Base-by-base conservation (phyloP, 1,140 invertebrate species). In the Colletes gigas region DNA sequence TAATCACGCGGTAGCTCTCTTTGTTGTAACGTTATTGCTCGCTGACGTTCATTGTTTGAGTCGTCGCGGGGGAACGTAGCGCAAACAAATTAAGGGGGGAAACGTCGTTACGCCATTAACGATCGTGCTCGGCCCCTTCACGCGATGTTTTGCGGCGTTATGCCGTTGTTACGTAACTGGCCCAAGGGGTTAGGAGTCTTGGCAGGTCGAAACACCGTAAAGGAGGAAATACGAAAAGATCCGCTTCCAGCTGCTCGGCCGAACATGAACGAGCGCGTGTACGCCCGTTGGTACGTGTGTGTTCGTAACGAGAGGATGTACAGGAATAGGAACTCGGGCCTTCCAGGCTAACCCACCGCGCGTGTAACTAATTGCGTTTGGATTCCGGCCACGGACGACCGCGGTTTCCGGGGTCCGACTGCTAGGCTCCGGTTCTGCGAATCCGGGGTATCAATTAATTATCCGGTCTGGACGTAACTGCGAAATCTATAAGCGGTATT, bases 331-430 rank as follows among this genome's bases (percentile, higher is more conserved):
- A 81, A 67, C 54, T 68, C 59, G 55, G 74, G 83, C 66, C 82
- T 84, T 77, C 72, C 65, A 78, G 77, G 41, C 78, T 81, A 85
- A 81, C 65, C 74, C 68, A 78, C 66, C 81, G 82, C 87, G 83
- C 85, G 81, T 89, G 88, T 82, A 88, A 84, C 88, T 89, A 89
- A 89, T 89, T 89, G 88, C 88, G 81, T 84, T 84, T 86, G 86
- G 86, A 89, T 89, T 86, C 84, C 80, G 83, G 81, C 88, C 85
- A 86, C 80, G 88, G 83, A 85, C 86, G 83, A 72, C 76, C 62
- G 84, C 81, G 81, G 85, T 87, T 89, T 89, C 86, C 88, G 87
- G 85, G 83, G 81, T 84, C 67, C 78, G 85, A 85, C 85, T 85
- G 77, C 77, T 75, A 83, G 84, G 60, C 84, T 87, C 69, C 65